A percentile compares a stretch with the other conserved stretches of the same genome.
Evolutionary conservation across 2,888 invertebrate species (phyloP).

Genomic region (Lasioglossum villosulum): DNA sequence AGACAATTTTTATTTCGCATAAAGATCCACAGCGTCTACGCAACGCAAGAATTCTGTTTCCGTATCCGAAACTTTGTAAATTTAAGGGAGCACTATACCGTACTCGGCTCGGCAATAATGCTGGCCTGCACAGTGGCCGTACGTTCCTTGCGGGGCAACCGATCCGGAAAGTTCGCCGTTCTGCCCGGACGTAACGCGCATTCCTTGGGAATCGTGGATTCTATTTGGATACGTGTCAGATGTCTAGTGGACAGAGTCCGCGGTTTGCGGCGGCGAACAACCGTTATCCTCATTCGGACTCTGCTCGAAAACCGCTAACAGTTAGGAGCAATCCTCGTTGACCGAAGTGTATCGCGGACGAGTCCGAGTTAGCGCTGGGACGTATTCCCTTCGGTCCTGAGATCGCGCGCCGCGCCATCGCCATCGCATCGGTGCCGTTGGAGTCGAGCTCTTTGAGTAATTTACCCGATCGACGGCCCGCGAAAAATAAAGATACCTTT

Average conservation of each 20-base stretch:
- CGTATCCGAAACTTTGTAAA: neutral
- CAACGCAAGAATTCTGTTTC: neutral
- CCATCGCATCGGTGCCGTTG: too few relatives aligned
- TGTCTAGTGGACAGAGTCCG: constrained; percentile 38
- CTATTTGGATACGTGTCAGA: constrained; percentile 27
- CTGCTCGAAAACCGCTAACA: constrained; percentile 58
- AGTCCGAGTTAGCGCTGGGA: neutral
- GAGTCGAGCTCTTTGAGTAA: neutral
- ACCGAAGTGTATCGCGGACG: constrained; percentile 1
- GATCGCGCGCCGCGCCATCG: neutral
- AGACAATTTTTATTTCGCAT: neutral
- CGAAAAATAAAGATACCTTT: constrained; percentile 39
- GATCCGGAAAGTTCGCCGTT: constrained; percentile 13
- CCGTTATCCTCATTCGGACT: constrained; percentile 51
- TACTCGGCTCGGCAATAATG: neutral
- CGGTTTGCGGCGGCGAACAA: constrained; percentile 49
- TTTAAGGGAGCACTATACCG: neutral
- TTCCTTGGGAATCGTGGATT: constrained; percentile 10
- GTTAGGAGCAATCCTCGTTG: constrained; percentile 47
- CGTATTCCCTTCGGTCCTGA: neutral
- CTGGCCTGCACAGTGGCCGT: neutral
- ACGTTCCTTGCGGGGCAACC: neutral
- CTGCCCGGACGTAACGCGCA: constrained; percentile 3
- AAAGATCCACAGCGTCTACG: neutral
- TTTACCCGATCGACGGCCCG: constrained; percentile 26